Evolutionary conservation across 2,113 vertebrate species (phyloP), one percentile per base, ranked within the genome.

Genomic region (Engystomops pustulosus): DNA sequence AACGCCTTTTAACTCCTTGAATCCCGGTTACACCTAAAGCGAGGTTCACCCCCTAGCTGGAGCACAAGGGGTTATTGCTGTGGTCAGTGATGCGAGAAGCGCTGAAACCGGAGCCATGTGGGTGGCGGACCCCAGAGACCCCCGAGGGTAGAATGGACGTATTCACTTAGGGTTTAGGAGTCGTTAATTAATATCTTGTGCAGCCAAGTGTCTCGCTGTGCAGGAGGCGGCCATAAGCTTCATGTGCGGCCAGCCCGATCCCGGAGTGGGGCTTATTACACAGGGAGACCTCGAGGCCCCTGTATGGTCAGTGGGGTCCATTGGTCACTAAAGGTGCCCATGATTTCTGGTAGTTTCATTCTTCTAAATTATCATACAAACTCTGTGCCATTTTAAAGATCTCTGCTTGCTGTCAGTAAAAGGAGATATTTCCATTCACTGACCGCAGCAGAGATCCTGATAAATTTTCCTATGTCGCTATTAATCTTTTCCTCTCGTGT

Each of bases 161-260:
- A 83, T 90, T 91, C 89, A 90, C 89, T 88, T 89, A 86, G 86
- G 84, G 80, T 87, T 91, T 87, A 88, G 90, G 89, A 90, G 89
- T 89, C 81, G 89, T 90, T 91, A 90, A 89, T 79, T 81, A 89
- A 88, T 90, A 89, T 87, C 89, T 89, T 2, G 85, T 89, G 91
- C 89, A 90, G 87, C 88, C 90, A 89, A 87, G 88, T 86, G 87
- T 85, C 86, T 79, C 55, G 0, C 85, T 80, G 85, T 10, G 0
- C 86, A 85, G 90, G 87, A 87, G 87, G 87, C 82, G 88, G 38
- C 38, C 38, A 41, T 41, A 4, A 41, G 38, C 87, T 85, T 87
- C 85, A 86, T 86, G 88, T 90, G 83, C 41, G 0, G 70, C 81
- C 69, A 88, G n/a, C n/a, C n/a, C n/a, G n/a, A 86, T 83, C 49